A percentile compares a stretch with the other conserved stretches of the same genome.
phyloP scores from a whole-genome alignment of 2,797 vertebrate genomes.

The Rhynchonycteris naso region DNA sequence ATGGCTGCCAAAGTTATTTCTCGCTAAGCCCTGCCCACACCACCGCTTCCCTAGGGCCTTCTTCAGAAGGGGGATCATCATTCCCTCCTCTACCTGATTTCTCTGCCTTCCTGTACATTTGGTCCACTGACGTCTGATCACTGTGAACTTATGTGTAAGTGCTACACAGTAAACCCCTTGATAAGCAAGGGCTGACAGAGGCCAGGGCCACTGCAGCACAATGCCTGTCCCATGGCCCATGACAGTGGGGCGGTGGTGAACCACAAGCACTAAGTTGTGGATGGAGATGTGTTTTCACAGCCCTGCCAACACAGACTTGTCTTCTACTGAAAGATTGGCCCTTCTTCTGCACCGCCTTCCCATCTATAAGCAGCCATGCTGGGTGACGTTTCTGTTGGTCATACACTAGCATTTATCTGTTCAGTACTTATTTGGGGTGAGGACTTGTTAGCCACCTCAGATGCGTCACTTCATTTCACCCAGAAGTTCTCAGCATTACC shows the following conservation, averaged over 20 bases:
- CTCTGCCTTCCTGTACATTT: fast-evolving
- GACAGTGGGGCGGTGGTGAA: fast-evolving
- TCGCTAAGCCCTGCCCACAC: background rate
- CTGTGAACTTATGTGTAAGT: background rate
- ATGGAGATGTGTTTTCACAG: background rate
- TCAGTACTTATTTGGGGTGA: background rate
- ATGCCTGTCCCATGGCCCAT: background rate
- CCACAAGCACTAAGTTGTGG: fast-evolving
- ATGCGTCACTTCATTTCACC: background rate
- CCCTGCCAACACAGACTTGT: fast-evolving
- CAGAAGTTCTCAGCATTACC: background rate
- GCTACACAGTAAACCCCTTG: fast-evolving
- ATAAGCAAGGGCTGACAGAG: background rate
- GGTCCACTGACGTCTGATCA: fast-evolving
- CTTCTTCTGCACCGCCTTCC: background rate
- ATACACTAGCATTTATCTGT: background rate
- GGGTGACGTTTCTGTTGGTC: background rate
- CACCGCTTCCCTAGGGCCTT: fast-evolving
- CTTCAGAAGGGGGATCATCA: background rate
- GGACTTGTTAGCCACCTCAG: background rate
- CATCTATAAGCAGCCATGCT: fast-evolving
- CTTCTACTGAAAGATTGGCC: background rate
- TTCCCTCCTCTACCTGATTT: fast-evolving
- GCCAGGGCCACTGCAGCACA: background rate
- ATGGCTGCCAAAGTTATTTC: background rate